Conservation (phyloP, 2,113 vertebrate species). For the Turnix velox region DNA sequence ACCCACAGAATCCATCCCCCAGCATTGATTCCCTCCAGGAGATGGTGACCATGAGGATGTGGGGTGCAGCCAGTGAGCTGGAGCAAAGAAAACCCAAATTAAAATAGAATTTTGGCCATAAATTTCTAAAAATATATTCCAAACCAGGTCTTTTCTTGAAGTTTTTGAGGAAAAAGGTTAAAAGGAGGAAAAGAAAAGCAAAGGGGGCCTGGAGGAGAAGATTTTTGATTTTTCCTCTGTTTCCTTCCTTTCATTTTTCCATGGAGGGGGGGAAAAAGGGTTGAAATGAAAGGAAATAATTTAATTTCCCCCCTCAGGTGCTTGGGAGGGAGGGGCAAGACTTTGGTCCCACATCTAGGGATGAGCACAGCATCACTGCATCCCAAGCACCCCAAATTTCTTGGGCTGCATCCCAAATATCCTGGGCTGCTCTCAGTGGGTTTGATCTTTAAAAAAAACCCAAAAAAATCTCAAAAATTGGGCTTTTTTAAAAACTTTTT, state of each 20-base stretch:
- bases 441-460: too few relatives aligned
- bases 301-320: background rate
- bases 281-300: background rate
- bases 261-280: background rate
- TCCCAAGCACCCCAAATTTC: accelerated
- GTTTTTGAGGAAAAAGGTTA: background rate
- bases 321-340: accelerated
- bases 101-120: background rate
- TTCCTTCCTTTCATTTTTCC: background rate
- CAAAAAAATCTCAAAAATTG: background rate
- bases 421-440: background rate
- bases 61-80: background rate
- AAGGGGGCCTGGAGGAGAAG: background rate
- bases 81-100: background rate
- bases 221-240: background rate
- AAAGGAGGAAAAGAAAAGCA: background rate
- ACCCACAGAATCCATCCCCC: accelerated
- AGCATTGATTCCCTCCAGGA: accelerated
- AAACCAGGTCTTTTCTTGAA: background rate
- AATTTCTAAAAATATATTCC: background rate
- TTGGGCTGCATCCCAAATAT: background rate
- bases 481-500: background rate
- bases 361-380: accelerated
- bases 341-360: accelerated
- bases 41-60: accelerated